Evolutionary conservation across 2,797 vertebrate species (phyloP), one percentile per base, ranked within the genome.

Genomic region (Lithobates sylvaticus): DNA sequence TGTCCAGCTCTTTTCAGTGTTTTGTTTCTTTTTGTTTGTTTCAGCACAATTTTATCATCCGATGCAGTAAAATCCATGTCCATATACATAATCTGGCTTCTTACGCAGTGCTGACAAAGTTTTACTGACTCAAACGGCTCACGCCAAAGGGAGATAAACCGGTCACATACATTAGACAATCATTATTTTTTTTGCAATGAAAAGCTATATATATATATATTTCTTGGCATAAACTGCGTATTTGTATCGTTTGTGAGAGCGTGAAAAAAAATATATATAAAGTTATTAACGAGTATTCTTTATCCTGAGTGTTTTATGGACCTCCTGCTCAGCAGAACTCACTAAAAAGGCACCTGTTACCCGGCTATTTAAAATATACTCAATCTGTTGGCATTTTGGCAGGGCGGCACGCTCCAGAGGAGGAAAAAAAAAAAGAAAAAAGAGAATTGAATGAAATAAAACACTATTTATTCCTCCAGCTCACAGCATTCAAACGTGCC

Each of bases 331-430:
- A 74, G 85, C 74, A 83, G 69, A 87, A 87, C 68, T 74, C 80
- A 79, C 76, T 87, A 79, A 79, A 83, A 61, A 83, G 81, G 86
- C 81, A 84, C 86, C 86, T 87, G 86, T 82, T 87, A 75, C 76
- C 75, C 67, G 70, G 68, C 68, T 79, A 84, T 87, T 87, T 83
- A 86, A 86, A 86, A 86, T 73, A 83, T 75, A 79, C 81, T 76
- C 86, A 84, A 87, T 87, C 81, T 87, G 76, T 80, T 87, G 58
- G 71, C 72, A 76, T 84, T 83, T 84, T 84, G 86, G 81, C 81
- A 76, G 70, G 54, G 71, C 8, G 61, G 2, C 27, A n/a, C 54
- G 81, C 68, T 84, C 81, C 86, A 87, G 81, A 71, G 79, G 23
- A 77, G 32, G 29, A 29, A 29, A 1, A 29, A 32, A 32, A 32